Conservation (phyloP, 2,113 vertebrate genomes). For the Hemiprocne comata region DNA sequence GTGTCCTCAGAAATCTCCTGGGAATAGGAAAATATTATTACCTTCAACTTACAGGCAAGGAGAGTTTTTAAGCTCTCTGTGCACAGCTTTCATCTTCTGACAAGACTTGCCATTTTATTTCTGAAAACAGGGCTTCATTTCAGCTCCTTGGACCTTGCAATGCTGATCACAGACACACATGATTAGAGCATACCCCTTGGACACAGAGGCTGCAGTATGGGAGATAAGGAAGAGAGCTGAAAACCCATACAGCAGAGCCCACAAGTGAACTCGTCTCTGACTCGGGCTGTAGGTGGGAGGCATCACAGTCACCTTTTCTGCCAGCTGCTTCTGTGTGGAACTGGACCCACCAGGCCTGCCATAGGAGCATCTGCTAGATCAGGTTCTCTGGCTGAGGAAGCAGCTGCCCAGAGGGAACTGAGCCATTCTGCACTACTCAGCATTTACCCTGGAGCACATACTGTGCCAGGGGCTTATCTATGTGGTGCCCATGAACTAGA, state of each 20-base stretch:
- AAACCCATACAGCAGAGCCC: accelerated
- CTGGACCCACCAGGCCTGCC: neutral
- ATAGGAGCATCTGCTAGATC: neutral
- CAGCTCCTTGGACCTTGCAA: neutral
- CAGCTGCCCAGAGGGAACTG: neutral
- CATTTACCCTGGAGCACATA: neutral
- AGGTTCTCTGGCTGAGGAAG: neutral
- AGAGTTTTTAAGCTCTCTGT: neutral
- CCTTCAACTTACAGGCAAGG: neutral
- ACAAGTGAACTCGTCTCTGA: neutral
- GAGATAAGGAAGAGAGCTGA: neutral
- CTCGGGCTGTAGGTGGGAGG: neutral
- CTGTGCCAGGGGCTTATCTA: neutral
- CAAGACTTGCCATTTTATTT: neutral
- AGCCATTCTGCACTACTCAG: neutral
- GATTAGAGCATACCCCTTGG: neutral
- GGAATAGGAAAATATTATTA: neutral
- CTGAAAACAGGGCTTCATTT: neutral
- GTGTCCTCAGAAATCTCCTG: neutral
- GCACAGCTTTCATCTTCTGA: neutral
- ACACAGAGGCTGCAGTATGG: neutral
- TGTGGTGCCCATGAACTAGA: neutral
- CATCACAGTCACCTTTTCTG: neutral
- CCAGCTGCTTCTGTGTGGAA: neutral
- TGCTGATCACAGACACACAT: neutral